Evolutionary conservation across 1,140 invertebrate genomes (phyloP).

Genomic region (Lucilia sericata): DNA sequence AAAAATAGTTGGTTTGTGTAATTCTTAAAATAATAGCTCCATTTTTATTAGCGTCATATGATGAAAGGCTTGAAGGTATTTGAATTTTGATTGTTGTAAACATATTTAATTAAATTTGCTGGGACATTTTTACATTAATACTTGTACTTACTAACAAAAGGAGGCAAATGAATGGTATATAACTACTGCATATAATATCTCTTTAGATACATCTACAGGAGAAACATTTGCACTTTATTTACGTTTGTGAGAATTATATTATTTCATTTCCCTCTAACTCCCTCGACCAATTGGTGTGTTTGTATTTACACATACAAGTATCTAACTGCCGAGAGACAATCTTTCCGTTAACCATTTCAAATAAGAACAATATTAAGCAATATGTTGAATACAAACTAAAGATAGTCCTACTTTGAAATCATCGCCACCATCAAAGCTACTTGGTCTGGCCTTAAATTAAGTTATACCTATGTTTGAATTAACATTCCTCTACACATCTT

Average conservation of each 20-base stretch:
- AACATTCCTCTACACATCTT: not conserved
- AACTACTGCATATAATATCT: not conserved
- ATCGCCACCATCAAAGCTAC: not conserved
- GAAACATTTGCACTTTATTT: constrained; percentile 26
- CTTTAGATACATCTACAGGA: not conserved
- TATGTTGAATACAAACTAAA: not conserved
- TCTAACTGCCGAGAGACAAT: not conserved
- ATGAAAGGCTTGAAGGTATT: too few relatives aligned
- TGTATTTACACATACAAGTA: not conserved
- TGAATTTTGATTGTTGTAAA: too few relatives aligned
- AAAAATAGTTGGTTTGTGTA: too few relatives aligned
- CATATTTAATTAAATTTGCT: too few relatives aligned
- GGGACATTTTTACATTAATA: too few relatives aligned
- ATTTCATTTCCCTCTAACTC: not conserved
- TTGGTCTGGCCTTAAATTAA: not conserved
- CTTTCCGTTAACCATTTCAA: constrained; percentile 6
- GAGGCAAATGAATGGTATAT: not conserved
- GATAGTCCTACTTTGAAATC: not conserved
- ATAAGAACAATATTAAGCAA: not conserved
- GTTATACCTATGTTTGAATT: not conserved
- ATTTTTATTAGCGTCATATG: too few relatives aligned
- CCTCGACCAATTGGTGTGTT: not conserved
- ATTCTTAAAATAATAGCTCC: too few relatives aligned
- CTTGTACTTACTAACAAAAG: not conserved
- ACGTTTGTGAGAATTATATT: constrained; percentile 13